Conservation (phyloP, 2,888 invertebrate genomes). For the Seira ritae region DNA sequence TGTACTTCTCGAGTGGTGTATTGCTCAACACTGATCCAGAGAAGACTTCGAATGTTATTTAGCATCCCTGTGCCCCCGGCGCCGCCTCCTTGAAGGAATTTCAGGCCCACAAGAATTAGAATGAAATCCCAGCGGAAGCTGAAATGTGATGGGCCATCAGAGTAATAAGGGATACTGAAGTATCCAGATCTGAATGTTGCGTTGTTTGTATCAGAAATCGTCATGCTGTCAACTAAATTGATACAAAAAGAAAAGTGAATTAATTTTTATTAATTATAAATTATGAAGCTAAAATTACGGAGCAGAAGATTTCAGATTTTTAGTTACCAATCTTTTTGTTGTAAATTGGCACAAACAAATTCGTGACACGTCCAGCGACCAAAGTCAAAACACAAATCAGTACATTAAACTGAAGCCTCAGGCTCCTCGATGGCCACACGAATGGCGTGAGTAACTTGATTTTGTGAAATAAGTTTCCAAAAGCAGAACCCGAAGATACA, state of each 20-base stretch:
- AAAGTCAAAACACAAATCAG: constrained; percentile 87
- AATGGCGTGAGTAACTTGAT: constrained; percentile 89
- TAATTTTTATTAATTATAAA: not conserved
- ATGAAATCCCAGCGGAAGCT: constrained; percentile 93
- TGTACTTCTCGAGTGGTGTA: constrained; percentile 78
- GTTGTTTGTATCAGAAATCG: constrained; percentile 73
- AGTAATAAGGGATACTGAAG: constrained; percentile 53
- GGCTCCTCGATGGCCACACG: constrained; percentile 93
- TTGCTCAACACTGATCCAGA: constrained; percentile 98
- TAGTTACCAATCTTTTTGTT: constrained; percentile 91
- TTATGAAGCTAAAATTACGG: not conserved
- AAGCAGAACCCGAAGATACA: constrained; percentile 81
- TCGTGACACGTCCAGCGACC: constrained; percentile 87
- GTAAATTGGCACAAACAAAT: constrained; percentile 94
- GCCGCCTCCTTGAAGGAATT: constrained; percentile 97
- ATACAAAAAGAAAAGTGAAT: constrained; percentile 33
- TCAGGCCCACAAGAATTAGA: constrained; percentile 88
- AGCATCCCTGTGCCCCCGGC: constrained; percentile 94
- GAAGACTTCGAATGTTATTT: constrained; percentile 91
- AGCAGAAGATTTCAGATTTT: not conserved
- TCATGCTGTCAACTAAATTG: constrained; percentile 87
- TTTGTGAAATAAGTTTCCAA: constrained; percentile 87
- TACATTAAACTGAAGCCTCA: constrained; percentile 87
- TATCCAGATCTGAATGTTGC: constrained; percentile 31
- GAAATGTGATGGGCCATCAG: constrained; percentile 76